Evolutionary conservation across 2,888 invertebrate species (phyloP), one percentile per base, ranked within the genome.

Genomic region (Ochlodes sylvanus): DNA sequence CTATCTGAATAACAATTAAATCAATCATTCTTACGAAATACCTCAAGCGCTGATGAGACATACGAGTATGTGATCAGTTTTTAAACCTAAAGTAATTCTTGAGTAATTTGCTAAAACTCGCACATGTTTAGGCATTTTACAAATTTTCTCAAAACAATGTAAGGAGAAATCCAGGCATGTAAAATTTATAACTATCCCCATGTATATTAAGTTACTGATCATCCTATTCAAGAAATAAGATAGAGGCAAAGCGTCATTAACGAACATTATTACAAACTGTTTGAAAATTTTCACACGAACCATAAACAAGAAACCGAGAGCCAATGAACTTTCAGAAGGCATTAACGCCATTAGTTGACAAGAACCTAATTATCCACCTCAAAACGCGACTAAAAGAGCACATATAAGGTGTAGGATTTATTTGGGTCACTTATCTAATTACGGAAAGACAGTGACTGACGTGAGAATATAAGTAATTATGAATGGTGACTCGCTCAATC

Each of bases 381-480:
- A 67, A 54, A 63, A 55, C 68, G 41, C 38, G 54, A 65, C 52
- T 67, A 57, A 55, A 68, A 71, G 73, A 76, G 75, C 70, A 74
- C 72, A 69, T 71, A 75, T 71, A 74, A 74, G 72, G 68, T 61
- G 68, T 64, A 64, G 70, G 54, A 54, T 70, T 63, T 71, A 73
- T 75, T 74, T 73, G 68, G 72, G 72, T 64, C 74, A 73, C 71
- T 74, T 72, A 76, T 74, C 72, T 71, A 75, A 76, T 76, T 75
- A 75, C 71, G 73, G 7, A 68, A 68, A 62, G 68, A 68, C 68
- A 62, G 47, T 62, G 68, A 68, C 47, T 68, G 54, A 82, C 82
- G 80, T 84, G 86, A 78, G 83, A 86, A 85, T 74, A 76, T 75
- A 74, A 75, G 77, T 82, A 85, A 87, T 87, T 85, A 87, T 77